Base-by-base conservation (phyloP, 2,113 vertebrate species). In the Salminus brasiliensis region DNA sequence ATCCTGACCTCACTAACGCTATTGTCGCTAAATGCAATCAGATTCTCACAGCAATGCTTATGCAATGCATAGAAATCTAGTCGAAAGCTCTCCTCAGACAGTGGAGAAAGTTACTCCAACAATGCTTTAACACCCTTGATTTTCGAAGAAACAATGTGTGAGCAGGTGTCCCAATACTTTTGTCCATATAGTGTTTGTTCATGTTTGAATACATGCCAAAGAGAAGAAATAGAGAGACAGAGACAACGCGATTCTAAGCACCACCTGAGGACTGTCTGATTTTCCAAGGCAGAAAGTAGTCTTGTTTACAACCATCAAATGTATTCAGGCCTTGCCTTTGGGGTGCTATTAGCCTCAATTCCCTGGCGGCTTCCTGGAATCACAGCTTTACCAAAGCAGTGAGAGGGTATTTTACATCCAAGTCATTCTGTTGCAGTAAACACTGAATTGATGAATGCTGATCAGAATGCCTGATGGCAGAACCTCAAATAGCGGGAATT, bases 401-500 rank as follows among this genome's bases (percentile, higher is more conserved):
- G 18, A 18, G 60, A n/a, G 30, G 30, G 23, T 23, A 39, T 66
- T 66, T 66, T 39, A 66, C 62, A 39, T 39, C 32, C 36, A n/a
- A 39, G 18, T 36, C 68, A 63, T 52, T 47, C 15, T 52, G 60
- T 18, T 52, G 43, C 29, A 41, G 59, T 11, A 72, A 52, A 43
- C 65, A 65, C 30, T 41, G 36, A 72, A 63, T 21, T 66, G 77
- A 72, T 66, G 59, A 66, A 25, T 18, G 34, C 34, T 43, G 78
- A 79, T 25, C 69, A 32, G 32, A 55, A 12, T 60, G 47, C 59
- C 59, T 53, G 72, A 79, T 79, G 77, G 57, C 43, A n/a, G 34
- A 72, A 32, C 32, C 69, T 45, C 45, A 41, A 79, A 79, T 79
- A 34, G 60, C 39, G 34, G 45, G 77, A 72, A 72, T 79, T 79